Percentiles rank a stretch among this genome's conserved stretches.
phyloP scores from a whole-genome alignment of 1,140 invertebrate species.

The Probaryconus sp. region DNA sequence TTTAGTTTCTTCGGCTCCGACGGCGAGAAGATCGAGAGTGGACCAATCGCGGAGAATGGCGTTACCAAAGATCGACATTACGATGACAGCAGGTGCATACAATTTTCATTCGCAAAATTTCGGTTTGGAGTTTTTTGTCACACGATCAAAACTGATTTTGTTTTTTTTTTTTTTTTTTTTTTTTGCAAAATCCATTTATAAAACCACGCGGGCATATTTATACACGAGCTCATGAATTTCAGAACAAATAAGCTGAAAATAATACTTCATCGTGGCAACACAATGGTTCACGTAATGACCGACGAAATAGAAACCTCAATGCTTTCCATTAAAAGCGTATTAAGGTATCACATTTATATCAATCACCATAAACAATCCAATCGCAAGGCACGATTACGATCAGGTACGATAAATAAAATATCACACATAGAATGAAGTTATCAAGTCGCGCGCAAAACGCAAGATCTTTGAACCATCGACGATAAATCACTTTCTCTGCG shows the following conservation, averaged over 20 bases:
- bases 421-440: slow-evolving; percentile 51
- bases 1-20: slow-evolving; percentile 74
- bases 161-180: slow-evolving; percentile 2
- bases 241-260: slow-evolving; percentile 24
- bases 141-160: too few relatives aligned
- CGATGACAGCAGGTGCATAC: too few relatives aligned
- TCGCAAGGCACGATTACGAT: slow-evolving; percentile 31
- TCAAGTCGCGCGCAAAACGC: slow-evolving; percentile 50
- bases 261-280: slow-evolving; percentile 18
- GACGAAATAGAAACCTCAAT: slow-evolving; percentile 32
- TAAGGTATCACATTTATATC: slow-evolving; percentile 50
- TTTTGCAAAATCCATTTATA: slow-evolving; percentile 4
- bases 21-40: slow-evolving; percentile 52
- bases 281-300: slow-evolving; percentile 16
- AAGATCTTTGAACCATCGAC: slow-evolving; percentile 49
- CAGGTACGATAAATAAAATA: slow-evolving; percentile 45
- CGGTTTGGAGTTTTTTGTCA: too few relatives aligned
- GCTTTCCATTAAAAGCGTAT: slow-evolving; percentile 47
- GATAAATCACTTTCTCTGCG: slow-evolving; percentile 56
- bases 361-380: slow-evolving; percentile 53
- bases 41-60: slow-evolving; percentile 22
- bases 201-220: background rate
- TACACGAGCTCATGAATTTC: slow-evolving; percentile 6
- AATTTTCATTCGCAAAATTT: too few relatives aligned
- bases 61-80: slow-evolving; percentile 48